phyloP scores from a whole-genome alignment of 2,113 vertebrate species.

The human region DNA sequence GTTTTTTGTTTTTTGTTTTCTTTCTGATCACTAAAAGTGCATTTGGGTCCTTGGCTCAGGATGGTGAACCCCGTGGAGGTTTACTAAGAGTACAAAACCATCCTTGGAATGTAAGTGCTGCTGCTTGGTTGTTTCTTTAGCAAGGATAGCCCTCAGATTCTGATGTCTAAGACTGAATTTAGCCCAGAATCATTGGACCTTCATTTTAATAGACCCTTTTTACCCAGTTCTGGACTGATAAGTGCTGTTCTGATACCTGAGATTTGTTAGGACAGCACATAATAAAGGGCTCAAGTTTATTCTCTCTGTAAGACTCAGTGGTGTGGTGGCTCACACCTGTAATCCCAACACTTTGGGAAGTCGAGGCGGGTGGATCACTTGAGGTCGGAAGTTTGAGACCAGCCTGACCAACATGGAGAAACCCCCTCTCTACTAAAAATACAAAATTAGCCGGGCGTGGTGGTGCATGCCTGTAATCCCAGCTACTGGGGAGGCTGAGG shows the following conservation, averaged over 20 bases:
- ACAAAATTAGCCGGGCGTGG: no score
- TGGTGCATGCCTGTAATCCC: no score
- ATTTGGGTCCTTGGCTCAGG: not conserved
- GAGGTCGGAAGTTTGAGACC: no score
- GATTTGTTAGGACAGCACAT: not conserved
- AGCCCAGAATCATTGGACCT: not conserved
- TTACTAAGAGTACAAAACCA: not conserved
- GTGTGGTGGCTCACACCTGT: no score
- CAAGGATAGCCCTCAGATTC: not conserved
- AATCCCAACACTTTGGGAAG: no score
- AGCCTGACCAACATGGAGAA: no score
- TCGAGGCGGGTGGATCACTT: no score
- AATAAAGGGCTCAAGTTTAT: not conserved
- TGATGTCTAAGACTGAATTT: not conserved
- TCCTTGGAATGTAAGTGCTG: not conserved
- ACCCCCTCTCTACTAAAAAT: no score
- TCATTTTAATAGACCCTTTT: not conserved
- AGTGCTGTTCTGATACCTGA: not conserved
- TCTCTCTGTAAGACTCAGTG: not conserved
- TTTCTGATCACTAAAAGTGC: slow-evolving; percentile 30
- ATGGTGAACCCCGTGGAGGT: not conserved
- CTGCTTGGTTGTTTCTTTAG: not conserved
- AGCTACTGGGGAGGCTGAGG: no score
- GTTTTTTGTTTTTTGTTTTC: not conserved
- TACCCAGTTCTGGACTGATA: not conserved